Evolutionary conservation across 2,797 vertebrate species (phyloP).

Genomic region (Sebastes melanostomus): DNA sequence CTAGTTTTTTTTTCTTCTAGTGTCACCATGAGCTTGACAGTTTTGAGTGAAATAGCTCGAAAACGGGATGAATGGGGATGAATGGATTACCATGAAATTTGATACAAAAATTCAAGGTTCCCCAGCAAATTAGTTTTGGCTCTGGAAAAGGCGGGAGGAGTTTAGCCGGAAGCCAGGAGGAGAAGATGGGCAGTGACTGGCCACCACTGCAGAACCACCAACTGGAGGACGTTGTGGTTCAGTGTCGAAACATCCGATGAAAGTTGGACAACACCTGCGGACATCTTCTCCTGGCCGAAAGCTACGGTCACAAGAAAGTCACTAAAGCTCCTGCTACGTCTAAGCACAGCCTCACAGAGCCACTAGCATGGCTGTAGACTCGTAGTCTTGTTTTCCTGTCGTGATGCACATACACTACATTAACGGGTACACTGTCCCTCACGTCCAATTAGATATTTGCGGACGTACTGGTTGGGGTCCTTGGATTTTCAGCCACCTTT

Average conservation of each 20-base stretch:
- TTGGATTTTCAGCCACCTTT: slow-evolving; percentile 21
- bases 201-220: neutral
- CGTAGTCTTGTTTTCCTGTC: neutral
- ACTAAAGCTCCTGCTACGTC: too few species aligned
- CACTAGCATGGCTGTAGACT: neutral
- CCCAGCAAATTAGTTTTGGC: neutral
- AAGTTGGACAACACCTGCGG: neutral
- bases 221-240: neutral
- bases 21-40: neutral
- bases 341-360: neutral
- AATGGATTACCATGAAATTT: neutral
- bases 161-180: neutral
- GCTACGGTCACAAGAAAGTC: neutral
- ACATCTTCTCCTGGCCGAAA: neutral
- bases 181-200: neutral
- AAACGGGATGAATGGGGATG: too few species aligned
- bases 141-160: neutral
- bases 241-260: neutral
- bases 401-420: neutral
- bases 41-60: neutral
- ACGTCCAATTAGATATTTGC: neutral
- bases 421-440: neutral
- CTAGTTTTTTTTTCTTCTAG: neutral
- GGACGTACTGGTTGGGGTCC: neutral
- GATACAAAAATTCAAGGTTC: neutral